Evolutionary conservation across 2,113 vertebrate genomes (phyloP).

Genomic region (Pholis gunnellus): DNA sequence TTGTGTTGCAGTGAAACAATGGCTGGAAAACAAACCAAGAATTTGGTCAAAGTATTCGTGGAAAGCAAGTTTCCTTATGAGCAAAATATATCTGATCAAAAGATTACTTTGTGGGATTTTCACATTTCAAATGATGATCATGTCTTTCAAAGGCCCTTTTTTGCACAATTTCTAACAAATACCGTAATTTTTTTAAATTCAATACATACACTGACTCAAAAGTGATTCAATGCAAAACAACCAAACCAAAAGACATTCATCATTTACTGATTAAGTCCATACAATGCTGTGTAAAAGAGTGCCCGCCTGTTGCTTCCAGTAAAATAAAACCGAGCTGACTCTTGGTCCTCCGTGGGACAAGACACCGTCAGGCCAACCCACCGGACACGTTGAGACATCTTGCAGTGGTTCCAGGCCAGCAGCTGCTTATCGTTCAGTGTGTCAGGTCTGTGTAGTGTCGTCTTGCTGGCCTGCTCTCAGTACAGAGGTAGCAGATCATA

Average conservation of each 20-base stretch:
- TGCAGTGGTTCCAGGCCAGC: background rate
- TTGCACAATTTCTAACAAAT: background rate
- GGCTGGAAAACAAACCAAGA: too few species aligned
- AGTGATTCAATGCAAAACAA: background rate
- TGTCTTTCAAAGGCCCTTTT: background rate
- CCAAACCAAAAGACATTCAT: background rate
- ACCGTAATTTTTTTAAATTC: background rate
- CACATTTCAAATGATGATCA: background rate
- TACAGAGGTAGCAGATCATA: conserved; percentile 76
- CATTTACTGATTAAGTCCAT: background rate
- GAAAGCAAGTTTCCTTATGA: background rate
- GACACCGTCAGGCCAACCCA: conserved; percentile 7
- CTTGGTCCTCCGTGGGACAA: background rate
- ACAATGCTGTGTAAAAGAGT: background rate
- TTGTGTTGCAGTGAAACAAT: background rate
- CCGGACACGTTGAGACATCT: background rate
- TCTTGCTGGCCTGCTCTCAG: conserved; percentile 43
- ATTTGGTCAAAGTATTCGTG: background rate
- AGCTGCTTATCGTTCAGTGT: conserved; percentile 9
- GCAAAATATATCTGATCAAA: background rate
- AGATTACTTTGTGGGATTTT: background rate
- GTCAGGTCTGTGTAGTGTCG: conserved; percentile 37
- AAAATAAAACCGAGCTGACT: background rate
- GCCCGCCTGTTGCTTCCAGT: background rate
- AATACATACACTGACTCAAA: background rate